Base-by-base conservation (phyloP, 1,140 invertebrate genomes). In the Drosophila rufa region DNA sequence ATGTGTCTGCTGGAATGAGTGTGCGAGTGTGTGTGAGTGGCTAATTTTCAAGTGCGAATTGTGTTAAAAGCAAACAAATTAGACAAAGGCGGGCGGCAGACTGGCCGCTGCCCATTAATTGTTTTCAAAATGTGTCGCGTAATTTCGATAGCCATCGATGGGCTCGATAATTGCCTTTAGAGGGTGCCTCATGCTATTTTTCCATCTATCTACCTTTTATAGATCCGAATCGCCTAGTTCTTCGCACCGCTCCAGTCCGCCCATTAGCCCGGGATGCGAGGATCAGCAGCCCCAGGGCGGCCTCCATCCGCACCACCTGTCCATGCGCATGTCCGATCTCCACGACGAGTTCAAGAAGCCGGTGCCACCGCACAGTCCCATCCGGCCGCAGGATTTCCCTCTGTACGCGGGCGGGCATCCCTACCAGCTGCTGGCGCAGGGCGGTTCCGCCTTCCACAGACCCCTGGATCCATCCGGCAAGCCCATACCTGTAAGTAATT, bases 161-260 rank as follows among this genome's bases (percentile, higher is more conserved):
- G 60, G 81, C 76, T 75, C 66, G 56, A 58, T 55, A 66, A 71
- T 14, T 59, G 73, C 58, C 75, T 74, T 53, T 57, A 80, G 45
- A 83, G 84, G 76, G 83, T 90, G 81, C 43, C 61, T 55, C 36
- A 67, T 42, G 3, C 19, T 17, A 2, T 15, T 15, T 33, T 19
- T 45, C 1, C 38, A 1, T 51, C n/a, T 43, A 2, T 38, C 12
- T 8, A 22, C 11, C 30, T 22, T 6, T 50, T 27, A 1, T 56
- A 93, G 92, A 90, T 93, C 92, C 6, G 92, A 93, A 70, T 93
- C 92, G 73, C 92, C 92, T 25, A 91, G 78, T 46, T 93, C 92
- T n/a, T 93, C 92, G 47, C 92, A 91, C 67, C 91, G 91, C 43
- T 93, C 92, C 51, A 93, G 92, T 84, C 92, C 92, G 66, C 92